Conservation (phyloP, 1,140 invertebrate species). For the Drosophila kohkoa region DNA sequence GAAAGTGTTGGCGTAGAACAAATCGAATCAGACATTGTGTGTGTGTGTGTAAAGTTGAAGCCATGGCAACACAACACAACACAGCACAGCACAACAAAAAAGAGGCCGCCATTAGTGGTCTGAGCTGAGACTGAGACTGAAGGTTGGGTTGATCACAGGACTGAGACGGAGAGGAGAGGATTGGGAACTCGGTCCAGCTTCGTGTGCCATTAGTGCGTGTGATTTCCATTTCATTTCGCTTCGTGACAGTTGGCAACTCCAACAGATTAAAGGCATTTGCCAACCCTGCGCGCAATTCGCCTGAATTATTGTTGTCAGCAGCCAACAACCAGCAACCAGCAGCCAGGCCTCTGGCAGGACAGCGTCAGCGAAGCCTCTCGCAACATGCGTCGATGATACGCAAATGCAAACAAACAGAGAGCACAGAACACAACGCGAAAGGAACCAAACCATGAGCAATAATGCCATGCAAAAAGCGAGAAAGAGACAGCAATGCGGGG, state of each 20-base stretch:
- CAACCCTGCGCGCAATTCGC: constrained; percentile 75
- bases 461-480: constrained; percentile 57
- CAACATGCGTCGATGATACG: constrained; percentile 82
- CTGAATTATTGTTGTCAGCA: constrained; percentile 80
- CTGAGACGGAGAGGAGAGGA: not conserved
- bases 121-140: not conserved
- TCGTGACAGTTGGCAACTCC: constrained; percentile 84
- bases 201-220: constrained; percentile 79
- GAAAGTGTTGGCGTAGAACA: constrained; percentile 83
- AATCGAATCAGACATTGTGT: constrained; percentile 80
- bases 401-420: constrained; percentile 79
- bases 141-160: no score
- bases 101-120: constrained; percentile 32
- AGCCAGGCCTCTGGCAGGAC: constrained; percentile 26
- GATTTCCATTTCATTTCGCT: constrained; percentile 84
- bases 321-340: constrained; percentile 36
- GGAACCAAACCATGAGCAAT: constrained; percentile 20
- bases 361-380: constrained; percentile 52
- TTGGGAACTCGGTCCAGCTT: constrained; percentile 1
- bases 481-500: not conserved
- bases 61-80: constrained; percentile 38
- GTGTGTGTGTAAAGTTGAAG: constrained; percentile 62
- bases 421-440: not conserved
- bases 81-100: constrained; percentile 24
- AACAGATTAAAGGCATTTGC: constrained; percentile 83